Evolutionary conservation across 2,888 invertebrate species (phyloP).

Genomic region (Nymphalis polychloros): DNA sequence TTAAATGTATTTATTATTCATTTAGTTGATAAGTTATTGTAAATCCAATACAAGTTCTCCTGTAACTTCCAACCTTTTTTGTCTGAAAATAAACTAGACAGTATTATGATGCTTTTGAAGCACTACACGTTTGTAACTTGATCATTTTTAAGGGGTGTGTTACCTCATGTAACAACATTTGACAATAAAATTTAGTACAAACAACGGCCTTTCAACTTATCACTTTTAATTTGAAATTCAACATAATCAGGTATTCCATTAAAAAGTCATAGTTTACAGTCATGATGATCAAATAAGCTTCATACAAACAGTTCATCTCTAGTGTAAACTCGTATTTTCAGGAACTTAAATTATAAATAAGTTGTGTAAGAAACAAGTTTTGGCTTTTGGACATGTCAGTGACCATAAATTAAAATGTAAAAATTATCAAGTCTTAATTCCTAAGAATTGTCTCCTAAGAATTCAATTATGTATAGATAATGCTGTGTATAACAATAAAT

Average conservation of each 20-base stretch:
- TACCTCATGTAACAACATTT: slow-evolving; percentile 64
- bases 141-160: slow-evolving; percentile 55
- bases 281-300: no score
- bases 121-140: slow-evolving; percentile 59
- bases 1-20: slow-evolving; percentile 14
- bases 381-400: no score
- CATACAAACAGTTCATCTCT: no score
- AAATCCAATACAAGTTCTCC: slow-evolving; percentile 12
- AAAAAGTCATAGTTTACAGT: no score
- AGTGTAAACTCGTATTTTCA: no score
- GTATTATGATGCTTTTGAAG: slow-evolving; percentile 68
- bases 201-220: slow-evolving; percentile 33
- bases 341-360: no score
- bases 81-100: slow-evolving; percentile 41
- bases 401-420: no score
- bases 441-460: no score
- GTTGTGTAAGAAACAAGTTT: no score
- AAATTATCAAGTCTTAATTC: no score
- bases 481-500: slow-evolving; percentile 2
- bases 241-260: background rate
- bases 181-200: slow-evolving; percentile 71
- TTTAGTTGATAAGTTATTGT: slow-evolving; percentile 14
- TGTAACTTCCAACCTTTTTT: slow-evolving; percentile 10
- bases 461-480: no score
- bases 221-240: slow-evolving; percentile 30